Evolutionary conservation across 2,888 invertebrate species (phyloP).

Genomic region (Heteropelma amictum): DNA sequence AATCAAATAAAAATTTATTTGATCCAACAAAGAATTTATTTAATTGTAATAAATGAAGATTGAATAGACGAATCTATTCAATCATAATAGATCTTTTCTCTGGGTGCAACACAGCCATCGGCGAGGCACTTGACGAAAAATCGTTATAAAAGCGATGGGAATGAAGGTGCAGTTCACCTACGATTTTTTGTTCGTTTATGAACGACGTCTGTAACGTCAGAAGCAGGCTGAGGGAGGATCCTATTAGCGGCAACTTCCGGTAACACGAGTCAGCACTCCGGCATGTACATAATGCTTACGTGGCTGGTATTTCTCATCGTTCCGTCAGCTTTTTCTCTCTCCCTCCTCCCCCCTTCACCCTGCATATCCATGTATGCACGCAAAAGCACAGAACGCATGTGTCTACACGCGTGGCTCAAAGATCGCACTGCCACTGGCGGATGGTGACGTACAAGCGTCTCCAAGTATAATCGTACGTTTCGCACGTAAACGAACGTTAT

Average conservation of each 20-base stretch:
- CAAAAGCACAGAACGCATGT: not conserved
- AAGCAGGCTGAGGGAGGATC: constrained; percentile 47
- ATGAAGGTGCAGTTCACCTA: constrained; percentile 12
- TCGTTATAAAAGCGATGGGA: not conserved
- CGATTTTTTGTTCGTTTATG: not conserved
- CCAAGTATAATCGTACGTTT: not conserved
- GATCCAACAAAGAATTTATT: no score
- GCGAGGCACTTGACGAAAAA: not conserved
- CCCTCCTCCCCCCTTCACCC: no score
- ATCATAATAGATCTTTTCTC: not conserved
- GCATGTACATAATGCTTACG: constrained; percentile 57
- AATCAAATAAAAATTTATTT: no score
- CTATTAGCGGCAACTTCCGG: constrained; percentile 73
- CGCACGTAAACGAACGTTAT: not conserved
- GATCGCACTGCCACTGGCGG: no score
- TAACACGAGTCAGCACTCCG: constrained; percentile 76
- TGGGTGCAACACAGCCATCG: not conserved
- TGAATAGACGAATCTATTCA: no score
- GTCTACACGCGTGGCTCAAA: not conserved
- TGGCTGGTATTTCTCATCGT: constrained; percentile 26
- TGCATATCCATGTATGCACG: no score
- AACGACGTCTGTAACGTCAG: constrained; percentile 9
- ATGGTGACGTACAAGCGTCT: not conserved
- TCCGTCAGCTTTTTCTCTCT: constrained; percentile 36
- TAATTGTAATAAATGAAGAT: no score